phyloP scores from a whole-genome alignment of 2,888 invertebrate species.

The Dimorphilus gyrociliatus region DNA sequence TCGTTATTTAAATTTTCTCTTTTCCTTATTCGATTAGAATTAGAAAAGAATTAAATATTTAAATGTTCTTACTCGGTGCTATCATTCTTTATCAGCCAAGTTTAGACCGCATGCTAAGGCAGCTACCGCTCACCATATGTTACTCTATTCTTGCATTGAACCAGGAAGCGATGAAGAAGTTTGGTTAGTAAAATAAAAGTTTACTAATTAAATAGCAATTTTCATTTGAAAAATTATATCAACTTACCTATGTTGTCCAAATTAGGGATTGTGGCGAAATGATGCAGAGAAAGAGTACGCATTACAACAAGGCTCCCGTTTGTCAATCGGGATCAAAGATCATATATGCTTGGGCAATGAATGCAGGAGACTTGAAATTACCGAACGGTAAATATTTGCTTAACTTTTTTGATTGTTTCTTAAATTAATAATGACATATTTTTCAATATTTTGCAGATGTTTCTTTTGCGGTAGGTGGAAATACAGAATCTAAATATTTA shows the following conservation, averaged over 20 bases:
- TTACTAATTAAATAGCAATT: too few relatives aligned
- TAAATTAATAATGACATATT: neutral
- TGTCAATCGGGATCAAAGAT: constrained; percentile 36
- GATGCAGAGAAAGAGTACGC: constrained; percentile 10
- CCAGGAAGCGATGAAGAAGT: constrained; percentile 20
- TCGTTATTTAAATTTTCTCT: neutral
- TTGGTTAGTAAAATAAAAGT: constrained; percentile 23
- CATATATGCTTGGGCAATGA: constrained; percentile 47
- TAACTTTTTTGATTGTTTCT: neutral
- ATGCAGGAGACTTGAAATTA: constrained; percentile 43
- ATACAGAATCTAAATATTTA: constrained; percentile 40
- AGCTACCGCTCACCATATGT: constrained; percentile 45
- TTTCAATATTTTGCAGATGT: constrained; percentile 32
- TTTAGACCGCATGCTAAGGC: constrained; percentile 43
- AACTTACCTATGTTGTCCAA: too few relatives aligned
- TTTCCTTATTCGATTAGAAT: too few relatives aligned
- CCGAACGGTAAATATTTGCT: constrained; percentile 34
- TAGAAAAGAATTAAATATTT: too few relatives aligned
- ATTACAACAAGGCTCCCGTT: constrained; percentile 15
- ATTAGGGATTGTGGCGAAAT: constrained; percentile 42
- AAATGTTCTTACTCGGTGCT: too few relatives aligned
- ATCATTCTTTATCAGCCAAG: constrained; percentile 26
- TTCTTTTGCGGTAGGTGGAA: constrained; percentile 43
- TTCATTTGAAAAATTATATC: too few relatives aligned
- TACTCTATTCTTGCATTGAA: constrained; percentile 44